Evolutionary conservation across 2,797 vertebrate species (phyloP), one percentile per base, ranked within the genome.

Genomic region (Antrozous pallidus): DNA sequence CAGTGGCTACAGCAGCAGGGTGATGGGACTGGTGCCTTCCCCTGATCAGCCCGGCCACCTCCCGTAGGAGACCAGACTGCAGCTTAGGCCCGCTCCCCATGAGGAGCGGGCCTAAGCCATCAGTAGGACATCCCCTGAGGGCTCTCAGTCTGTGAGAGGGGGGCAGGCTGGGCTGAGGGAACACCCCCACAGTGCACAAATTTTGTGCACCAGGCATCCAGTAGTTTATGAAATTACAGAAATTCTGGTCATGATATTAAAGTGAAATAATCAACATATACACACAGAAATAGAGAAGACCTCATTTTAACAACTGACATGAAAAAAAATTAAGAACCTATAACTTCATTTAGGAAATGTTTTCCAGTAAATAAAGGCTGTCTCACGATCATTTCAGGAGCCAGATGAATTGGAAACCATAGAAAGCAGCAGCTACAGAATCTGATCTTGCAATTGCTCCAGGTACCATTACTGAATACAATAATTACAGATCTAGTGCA

Each of bases 141-240:
- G 47, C 14, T 49, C 47, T 16, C 14, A 49, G 47, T 16, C 16
- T 49, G 47, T n/a, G 47, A 49, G 47, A 49, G n/a, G 47, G 47
- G 47, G 14, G 14, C 47, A 49, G 47, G 16, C 47, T 49, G 14
- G 47, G 47, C 47, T 49, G 47, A 49, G 47, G 47, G 14, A 17
- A 13, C 47, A 0, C 14, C 47, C 47, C 16, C 47, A n/a, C n/a
- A n/a, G n/a, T n/a, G n/a, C n/a, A n/a, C n/a, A n/a, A n/a, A n/a
- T n/a, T n/a, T n/a, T n/a, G n/a, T n/a, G n/a, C n/a, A n/a, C 47
- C 4, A 16, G 47, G 47, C 14, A 14, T 49, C 47, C 17, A 49
- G 47, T 54, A 0, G 5, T 56, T 65, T 93, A 93, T 97, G 95
- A 94, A 95, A 42, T 96, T 94, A 95, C 74, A 71, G 91, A 77